These are phyloP conservation scores for Rhinichthys osculus DNA, from an alignment of 2,797 vertebrate genomes.

Conservation along the genomic window DNA sequence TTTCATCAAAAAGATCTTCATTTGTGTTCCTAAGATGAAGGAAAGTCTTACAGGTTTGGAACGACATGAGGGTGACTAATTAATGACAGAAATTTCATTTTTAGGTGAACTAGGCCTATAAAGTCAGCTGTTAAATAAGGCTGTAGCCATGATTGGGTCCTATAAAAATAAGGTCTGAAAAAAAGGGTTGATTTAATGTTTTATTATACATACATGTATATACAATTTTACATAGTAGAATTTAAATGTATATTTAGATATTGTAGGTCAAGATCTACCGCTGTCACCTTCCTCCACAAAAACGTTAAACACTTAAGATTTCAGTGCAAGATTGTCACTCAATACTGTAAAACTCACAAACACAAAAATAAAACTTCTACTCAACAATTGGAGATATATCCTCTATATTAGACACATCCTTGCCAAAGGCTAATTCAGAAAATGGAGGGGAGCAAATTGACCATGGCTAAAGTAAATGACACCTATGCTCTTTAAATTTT, in stretches of 20 bases:
- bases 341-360: not conserved
- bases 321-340: not conserved
- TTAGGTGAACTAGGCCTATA: too few species aligned
- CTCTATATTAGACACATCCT: not conserved
- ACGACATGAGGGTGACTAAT: too few species aligned
- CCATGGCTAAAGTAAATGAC: conserved; percentile 8
- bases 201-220: not conserved
- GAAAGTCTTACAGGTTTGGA: too few species aligned
- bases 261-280: not conserved
- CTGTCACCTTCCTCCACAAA: not conserved
- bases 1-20: too few species aligned
- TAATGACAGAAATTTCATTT: too few species aligned
- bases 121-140: conserved; percentile 3
- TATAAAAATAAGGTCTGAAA: not conserved
- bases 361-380: not conserved
- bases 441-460: not conserved
- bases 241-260: not conserved
- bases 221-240: not conserved
- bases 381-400: not conserved
- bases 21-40: too few species aligned
- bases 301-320: not conserved
- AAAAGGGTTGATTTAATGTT: not conserved
- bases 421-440: conserved; percentile 4
- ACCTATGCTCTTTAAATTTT: not conserved
- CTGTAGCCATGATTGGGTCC: not conserved